Evolutionary conservation across 2,797 vertebrate genomes (phyloP), one percentile per base, ranked within the genome.

Genomic region (Adrianichthys oophorus): DNA sequence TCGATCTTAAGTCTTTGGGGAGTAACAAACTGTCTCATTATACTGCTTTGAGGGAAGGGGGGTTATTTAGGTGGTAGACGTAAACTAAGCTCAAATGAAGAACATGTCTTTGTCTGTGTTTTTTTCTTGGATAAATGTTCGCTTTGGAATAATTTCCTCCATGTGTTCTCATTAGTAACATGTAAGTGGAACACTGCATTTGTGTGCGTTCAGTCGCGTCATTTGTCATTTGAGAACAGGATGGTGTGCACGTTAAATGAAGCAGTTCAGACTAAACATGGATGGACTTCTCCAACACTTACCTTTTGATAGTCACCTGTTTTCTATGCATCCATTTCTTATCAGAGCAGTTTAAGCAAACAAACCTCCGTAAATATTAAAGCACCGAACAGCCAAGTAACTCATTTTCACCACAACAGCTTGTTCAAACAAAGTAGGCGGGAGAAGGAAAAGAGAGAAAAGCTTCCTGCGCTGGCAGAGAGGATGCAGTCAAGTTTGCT

Each of bases 331-430:
- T 82, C 76, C 80, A 49, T 68, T 70, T 59, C 37, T 75, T 82
- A 82, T 88, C 80, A 68, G 73, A 76, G 68, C 55, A 73, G 76
- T 80, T 85, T 88, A 88, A 90, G 74, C 49, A 64, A 69, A 48
- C 72, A 80, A 84, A 72, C 68, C 69, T 70, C 42, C 67, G 53
- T 59, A 74, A 77, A 82, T 79, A 62, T 67, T 42, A 56, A 85
- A 85, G 64, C 86, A 91, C 83, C 84, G 78, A 82, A 32, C 80
- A 85, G 81, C 65, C 77, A 80, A 80, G 72, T 65, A 57, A 73
- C 76, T 89, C 67, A 65, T 84, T 87, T 86, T 81, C 76, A 76
- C 81, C 60, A 65, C 68, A 71, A 65, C 66, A 61, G 54, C 65
- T 59, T 75, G 73, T 60, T 65, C 79, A 83, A 85, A 88, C 82